These are phyloP conservation scores for Myathropa florea DNA, from an alignment of 2,888 invertebrate genomes.

Conservation along the genomic window DNA sequence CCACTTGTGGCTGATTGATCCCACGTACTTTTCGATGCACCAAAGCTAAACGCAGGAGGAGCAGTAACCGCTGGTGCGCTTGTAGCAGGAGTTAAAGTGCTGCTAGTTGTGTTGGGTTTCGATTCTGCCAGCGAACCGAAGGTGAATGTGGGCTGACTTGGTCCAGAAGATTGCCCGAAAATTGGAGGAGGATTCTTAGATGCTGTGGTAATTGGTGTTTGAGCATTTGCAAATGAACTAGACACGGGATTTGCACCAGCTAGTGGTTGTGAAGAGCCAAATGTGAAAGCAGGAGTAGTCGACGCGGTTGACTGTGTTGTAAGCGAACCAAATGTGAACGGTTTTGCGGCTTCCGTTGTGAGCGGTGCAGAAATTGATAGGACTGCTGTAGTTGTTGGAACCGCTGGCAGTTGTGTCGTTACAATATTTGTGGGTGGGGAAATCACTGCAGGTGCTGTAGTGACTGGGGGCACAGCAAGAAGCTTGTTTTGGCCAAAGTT, in stretches of 20 bases:
- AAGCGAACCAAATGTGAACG: constrained; percentile 24
- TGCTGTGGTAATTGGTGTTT: constrained; percentile 22
- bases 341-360: constrained; percentile 6
- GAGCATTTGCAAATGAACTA: constrained; percentile 26
- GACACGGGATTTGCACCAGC: not conserved
- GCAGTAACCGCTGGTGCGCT: not conserved
- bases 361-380: not conserved
- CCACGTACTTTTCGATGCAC: constrained; percentile 4
- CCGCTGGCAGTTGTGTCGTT: not conserved
- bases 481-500: constrained; percentile 44
- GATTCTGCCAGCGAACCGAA: constrained; percentile 38
- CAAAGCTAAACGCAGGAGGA: constrained; percentile 45
- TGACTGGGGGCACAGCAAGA: constrained; percentile 59
- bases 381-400: not conserved
- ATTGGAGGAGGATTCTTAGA: not conserved
- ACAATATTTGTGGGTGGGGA: constrained; percentile 8
- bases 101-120: constrained; percentile 13
- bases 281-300: constrained; percentile 22
- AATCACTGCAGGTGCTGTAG: not conserved
- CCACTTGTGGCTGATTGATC: not conserved
- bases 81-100: constrained; percentile 1
- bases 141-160: constrained; percentile 15
- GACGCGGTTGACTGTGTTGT: not conserved
- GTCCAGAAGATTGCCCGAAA: constrained; percentile 21
- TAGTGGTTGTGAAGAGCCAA: constrained; percentile 17